Base-by-base conservation (phyloP, 92 coral and sea anemone species). In the Siderastrea siderea region DNA sequence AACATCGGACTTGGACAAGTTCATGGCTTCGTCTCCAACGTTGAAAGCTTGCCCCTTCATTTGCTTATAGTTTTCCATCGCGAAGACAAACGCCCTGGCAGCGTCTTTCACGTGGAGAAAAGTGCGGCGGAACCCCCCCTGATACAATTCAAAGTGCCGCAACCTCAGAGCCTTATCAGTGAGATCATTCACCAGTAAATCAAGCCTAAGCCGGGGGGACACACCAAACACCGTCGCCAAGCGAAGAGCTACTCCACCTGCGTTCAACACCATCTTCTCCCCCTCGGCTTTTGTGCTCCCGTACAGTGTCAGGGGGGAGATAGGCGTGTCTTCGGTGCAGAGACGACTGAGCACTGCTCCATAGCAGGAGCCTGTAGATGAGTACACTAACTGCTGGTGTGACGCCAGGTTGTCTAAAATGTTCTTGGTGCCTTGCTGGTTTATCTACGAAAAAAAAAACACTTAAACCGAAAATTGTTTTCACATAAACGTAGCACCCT, bases 351-450 rank as follows among this genome's bases (percentile, higher is more conserved):
- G 80, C 45, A 96, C 90, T n/a, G 99, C 98, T 47, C 99, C 99
- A 63, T 96, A 96, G 76, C 99, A 96, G 1, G 99, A 96, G n/a
- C 99, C 99, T 4, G 99, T 96, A 2, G 99, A 96, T 7, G 99
- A 96, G 65, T 96, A 96, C n/a, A 96, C 88, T 82, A 96, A 60
- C 26, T 87, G 81, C 75, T 96, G 99, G 13, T 89, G 92, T 1
- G 92, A 87, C 16, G 47, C 87, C 54, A 96, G 54, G 47, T 86
- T 88, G 17, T 89, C 86, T 44, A 89, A 95, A 8, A 96, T 96
- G 88, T 96, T 96, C 66, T 77, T 89, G 48, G 99, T 96, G 3
- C 99, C 99, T 75, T 87, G 94, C 51, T 91, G 95, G 79, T 96
- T 96, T 53, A 95, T 93, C 54, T 79, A 71, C 62, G 68, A 60